Base-by-base conservation (phyloP, 1,140 invertebrate genomes). In the Akabosia matsudoensis region DNA sequence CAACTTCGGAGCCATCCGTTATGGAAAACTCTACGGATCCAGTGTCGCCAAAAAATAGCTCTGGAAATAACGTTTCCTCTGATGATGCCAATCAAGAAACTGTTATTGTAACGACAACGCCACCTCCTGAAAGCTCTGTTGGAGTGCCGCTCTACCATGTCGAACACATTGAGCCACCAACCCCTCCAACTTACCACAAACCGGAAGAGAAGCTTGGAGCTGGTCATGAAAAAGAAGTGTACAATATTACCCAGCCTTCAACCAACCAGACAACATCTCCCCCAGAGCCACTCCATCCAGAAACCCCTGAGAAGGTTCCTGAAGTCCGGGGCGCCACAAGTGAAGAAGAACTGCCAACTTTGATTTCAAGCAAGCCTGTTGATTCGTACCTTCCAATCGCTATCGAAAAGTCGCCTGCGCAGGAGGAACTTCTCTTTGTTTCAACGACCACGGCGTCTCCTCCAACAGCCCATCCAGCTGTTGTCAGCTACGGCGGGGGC, bases 121-220 rank as follows among this genome's bases (percentile, higher is more conserved):
- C 30, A 28, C 70, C 33, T 24, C 73, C 73, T 16, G 78, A 78
- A 33, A 77, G 74, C 73, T 77, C 78, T 18, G 76, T 79, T 26
- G 80, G 80, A 13, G 80, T 81, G 7, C 80, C 80, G 7, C 31
- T 81, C 34, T 81, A 81, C 30, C 80, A 81, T 31, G 80, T 81
- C 1, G 80, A 81, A 70, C 80, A 81, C 31, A 64, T 79, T 31
- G 80, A 81, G 18, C 80, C 80, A 13, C 80, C 80, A 0, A 78
- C 76, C 22, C 75, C 76, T 18, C 78, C 80, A 7, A 81, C 79
- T n/a, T 81, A 78, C 75, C 80, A 79, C 30, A 78, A 78, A 75
- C 80, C 80, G 45, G 78, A 79, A 22, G 76, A 81, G 16, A n/a
- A 37, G 45, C 16, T 51, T 4, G 22, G 28, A 34, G 28, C 33